phyloP scores from a whole-genome alignment of 2,113 vertebrate genomes.

The Psephotus haematonotus region DNA sequence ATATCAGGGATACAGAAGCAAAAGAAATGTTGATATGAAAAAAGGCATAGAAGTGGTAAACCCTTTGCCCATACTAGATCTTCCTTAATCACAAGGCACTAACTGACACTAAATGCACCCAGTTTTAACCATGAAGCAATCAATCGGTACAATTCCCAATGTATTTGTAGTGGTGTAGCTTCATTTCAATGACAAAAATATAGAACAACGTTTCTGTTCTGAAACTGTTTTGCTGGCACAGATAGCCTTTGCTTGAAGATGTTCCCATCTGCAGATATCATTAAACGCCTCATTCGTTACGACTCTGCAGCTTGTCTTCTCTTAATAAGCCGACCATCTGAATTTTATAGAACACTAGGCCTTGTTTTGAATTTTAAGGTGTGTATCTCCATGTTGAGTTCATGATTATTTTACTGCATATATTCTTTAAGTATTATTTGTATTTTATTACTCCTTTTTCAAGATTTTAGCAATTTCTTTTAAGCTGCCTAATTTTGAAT shows the following conservation, averaged over 20 bases:
- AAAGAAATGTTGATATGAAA: background rate
- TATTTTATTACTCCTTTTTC: background rate
- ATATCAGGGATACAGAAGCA: background rate
- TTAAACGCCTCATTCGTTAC: background rate
- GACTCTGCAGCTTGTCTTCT: background rate
- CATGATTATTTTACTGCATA: background rate
- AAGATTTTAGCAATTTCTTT: background rate
- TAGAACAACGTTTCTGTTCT: background rate
- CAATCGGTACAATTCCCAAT: background rate
- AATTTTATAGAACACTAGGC: background rate
- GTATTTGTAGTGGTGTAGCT: background rate
- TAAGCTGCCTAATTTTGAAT: background rate
- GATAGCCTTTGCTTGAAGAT: background rate
- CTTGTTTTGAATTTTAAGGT: background rate
- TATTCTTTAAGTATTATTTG: background rate
- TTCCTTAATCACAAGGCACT: background rate
- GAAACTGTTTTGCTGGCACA: background rate
- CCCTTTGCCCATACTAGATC: background rate
- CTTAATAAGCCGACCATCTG: background rate
- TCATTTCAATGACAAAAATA: background rate
- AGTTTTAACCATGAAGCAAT: background rate
- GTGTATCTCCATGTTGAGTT: background rate
- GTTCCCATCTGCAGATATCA: background rate
- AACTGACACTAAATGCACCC: background rate
- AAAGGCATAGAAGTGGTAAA: background rate